Conservation (phyloP, 2,888 invertebrate species). For the Polydrusus tereticollis region DNA sequence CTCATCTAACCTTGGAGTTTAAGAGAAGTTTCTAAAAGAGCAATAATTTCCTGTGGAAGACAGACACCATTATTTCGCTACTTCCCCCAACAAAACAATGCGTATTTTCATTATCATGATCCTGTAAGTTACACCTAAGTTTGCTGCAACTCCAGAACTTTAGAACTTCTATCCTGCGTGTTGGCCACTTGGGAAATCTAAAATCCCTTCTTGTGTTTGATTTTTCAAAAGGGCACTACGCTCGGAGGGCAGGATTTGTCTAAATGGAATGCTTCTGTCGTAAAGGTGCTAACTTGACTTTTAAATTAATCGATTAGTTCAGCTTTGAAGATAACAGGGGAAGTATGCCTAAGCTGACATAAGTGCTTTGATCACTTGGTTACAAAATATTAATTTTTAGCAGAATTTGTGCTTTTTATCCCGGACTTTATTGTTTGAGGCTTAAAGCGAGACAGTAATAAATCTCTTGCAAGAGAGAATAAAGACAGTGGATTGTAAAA, state of each 20-base stretch:
- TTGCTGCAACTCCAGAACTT: conserved; percentile 41
- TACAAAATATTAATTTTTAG: no score
- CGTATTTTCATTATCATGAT: conserved; percentile 47
- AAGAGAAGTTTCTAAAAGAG: conserved; percentile 13
- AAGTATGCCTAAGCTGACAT: no score
- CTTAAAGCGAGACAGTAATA: no score
- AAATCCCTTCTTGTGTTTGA: conserved; percentile 46
- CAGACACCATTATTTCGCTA: conserved; percentile 40
- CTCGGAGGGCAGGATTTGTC: conserved; percentile 19
- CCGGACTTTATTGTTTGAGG: no score
- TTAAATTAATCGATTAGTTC: no score
- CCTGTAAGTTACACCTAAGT: conserved; percentile 33
- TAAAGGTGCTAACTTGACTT: no score
- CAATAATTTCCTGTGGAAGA: conserved; percentile 34
- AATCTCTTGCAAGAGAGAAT: no score
- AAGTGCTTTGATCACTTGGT: no score
- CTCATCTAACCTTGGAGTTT: conserved; percentile 2
- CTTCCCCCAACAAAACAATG: conserved; percentile 42
- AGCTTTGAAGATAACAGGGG: no score
- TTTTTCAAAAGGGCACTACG: conserved; percentile 36
- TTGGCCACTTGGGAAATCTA: conserved; percentile 45
- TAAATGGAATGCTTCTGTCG: no score
- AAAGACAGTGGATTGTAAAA: no score
- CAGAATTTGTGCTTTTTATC: no score
- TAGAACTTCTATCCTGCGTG: conserved; percentile 43